These are phyloP conservation scores for Megalops cyprinoides DNA, from an alignment of 2,797 vertebrate species.

Conservation along the genomic window DNA sequence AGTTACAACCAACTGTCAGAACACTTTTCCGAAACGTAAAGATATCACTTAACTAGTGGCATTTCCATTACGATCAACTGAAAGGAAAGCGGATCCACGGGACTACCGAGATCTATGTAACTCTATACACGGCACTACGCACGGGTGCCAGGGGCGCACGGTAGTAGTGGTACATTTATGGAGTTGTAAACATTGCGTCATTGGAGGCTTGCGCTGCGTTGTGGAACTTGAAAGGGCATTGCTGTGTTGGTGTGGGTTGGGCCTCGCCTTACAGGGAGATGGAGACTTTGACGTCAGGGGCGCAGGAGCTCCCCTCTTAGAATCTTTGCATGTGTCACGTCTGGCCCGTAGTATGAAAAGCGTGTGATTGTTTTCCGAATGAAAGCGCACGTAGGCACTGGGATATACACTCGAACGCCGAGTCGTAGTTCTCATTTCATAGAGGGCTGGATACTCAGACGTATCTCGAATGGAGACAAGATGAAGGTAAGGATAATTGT, in stretches of 20 bases:
- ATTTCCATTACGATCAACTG: neutral
- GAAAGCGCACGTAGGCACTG: constrained; percentile 49
- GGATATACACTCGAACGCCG: neutral
- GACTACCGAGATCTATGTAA: constrained; percentile 36
- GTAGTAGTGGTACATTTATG: constrained; percentile 55
- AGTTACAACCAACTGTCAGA: neutral
- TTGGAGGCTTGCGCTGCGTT: constrained; percentile 17
- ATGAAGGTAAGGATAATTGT: neutral
- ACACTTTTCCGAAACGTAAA: no score
- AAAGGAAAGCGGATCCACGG: neutral
- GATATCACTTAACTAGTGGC: neutral
- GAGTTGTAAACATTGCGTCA: constrained; percentile 69
- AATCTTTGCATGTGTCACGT: constrained; percentile 62
- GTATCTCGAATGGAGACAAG: neutral
- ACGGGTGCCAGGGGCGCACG: constrained; percentile 63
- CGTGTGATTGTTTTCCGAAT: constrained; percentile 69
- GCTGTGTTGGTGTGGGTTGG: constrained; percentile 23
- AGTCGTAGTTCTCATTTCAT: no score
- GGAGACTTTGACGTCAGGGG: constrained; percentile 59
- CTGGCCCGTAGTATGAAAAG: constrained; percentile 58
- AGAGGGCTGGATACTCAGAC: neutral
- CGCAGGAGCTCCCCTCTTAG: constrained; percentile 59
- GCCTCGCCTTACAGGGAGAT: constrained; percentile 55
- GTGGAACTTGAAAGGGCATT: constrained; percentile 38
- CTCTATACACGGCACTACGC: constrained; percentile 41